Evolutionary conservation across 2,113 vertebrate species (phyloP).

Genomic region (Paradoxurus hermaphroditus): DNA sequence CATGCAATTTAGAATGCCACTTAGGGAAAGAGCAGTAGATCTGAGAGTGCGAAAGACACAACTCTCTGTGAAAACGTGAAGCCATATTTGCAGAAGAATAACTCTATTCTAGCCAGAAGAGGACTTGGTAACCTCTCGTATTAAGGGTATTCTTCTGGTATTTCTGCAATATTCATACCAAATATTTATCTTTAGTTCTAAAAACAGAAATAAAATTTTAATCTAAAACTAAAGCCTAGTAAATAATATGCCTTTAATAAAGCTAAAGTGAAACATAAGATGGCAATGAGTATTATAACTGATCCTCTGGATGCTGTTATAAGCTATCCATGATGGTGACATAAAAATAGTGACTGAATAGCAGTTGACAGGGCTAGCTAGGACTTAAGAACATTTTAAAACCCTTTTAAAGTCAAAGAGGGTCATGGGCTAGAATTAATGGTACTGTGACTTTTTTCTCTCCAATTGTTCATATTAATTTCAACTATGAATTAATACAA

Average conservation of each 20-base stretch:
- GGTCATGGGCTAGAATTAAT: not conserved
- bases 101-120: not conserved
- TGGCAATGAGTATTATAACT: conserved; percentile 7
- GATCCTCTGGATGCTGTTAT: conserved; percentile 11
- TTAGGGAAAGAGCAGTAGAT: conserved; percentile 14
- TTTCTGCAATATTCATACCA: conserved; percentile 16
- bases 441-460: not conserved
- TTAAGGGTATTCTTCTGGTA: not conserved
- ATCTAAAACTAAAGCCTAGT: not conserved
- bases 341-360: conserved; percentile 12
- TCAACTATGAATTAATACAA: conserved; percentile 5
- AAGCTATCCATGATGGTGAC: not conserved
- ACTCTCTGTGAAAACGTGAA: not conserved
- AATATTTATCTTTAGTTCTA: conserved; percentile 21
- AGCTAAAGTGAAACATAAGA: not conserved
- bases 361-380: not conserved
- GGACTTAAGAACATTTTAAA: not conserved
- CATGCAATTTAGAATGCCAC: not conserved
- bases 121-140: not conserved
- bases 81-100: conserved; percentile 4
- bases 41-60: not conserved
- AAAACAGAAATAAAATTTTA: conserved; percentile 21
- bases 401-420: conserved; percentile 10
- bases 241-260: conserved; percentile 28
- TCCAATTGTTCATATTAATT: conserved; percentile 27